Percentiles rank a stretch among this genome's conserved stretches.
Conservation (phyloP, 2,113 vertebrate species). For the Charadrius vociferus region DNA sequence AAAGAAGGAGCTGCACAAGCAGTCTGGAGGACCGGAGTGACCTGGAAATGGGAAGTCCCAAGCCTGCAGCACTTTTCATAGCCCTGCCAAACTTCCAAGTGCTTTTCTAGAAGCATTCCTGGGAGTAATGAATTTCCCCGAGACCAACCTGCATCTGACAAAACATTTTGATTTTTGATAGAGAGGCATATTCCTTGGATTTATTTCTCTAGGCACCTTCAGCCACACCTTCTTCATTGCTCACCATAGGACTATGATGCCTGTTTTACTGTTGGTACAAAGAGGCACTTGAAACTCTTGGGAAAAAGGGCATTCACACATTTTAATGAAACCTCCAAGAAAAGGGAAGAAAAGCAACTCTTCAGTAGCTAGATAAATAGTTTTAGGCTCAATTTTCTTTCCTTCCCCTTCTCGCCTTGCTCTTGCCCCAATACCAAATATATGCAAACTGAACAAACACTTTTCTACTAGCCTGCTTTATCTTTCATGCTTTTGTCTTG, state of each 20-base stretch:
- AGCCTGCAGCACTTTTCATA: neutral
- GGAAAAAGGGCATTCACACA: neutral
- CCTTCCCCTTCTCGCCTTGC: neutral
- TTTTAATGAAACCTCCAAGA: neutral
- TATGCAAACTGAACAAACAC: neutral
- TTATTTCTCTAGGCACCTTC: neutral
- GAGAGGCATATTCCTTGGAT: neutral
- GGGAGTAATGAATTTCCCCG: neutral
- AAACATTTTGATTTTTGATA: neutral
- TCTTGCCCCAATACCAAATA: neutral
- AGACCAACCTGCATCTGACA: neutral
- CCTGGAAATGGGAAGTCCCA: neutral
- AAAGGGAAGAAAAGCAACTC: neutral
- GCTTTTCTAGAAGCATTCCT: neutral
- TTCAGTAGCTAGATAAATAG: neutral
- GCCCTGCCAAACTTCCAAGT: neutral
- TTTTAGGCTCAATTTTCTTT: neutral
- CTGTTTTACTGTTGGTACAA: neutral
- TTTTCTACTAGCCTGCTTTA: neutral
- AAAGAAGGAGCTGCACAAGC: neutral
- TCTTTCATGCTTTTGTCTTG: neutral
- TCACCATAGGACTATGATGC: neutral
- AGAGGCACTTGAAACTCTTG: neutral
- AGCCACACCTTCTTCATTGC: neutral
- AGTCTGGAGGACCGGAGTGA: neutral